Base-by-base conservation (phyloP, 2,888 invertebrate species). In the Lymantria monacha region DNA sequence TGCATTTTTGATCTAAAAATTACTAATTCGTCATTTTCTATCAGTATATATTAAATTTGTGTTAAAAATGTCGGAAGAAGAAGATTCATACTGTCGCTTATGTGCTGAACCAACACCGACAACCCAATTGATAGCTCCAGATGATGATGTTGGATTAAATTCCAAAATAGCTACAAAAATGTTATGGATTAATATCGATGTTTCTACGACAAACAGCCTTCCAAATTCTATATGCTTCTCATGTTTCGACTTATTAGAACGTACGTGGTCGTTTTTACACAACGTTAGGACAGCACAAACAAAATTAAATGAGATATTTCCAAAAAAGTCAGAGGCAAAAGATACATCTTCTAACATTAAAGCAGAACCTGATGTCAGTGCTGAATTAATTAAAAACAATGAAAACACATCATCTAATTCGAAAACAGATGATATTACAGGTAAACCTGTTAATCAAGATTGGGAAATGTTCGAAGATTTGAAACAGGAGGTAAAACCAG, bases 171-270 rank as follows among this genome's bases (percentile, higher is more conserved):
- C 74, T 1, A 76, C 73, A 1, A 91, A 91, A 75, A 79, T 90
- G 79, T 70, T 71, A 2, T 90, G 88, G 88, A 87, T 91, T 61
- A 91, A 90, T 61, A 74, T 91, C 40, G 83, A 89, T 64, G 65
- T 87, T 62, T 70, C 79, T 30, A 42, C 69, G 8, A 57, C 72
- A 9, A 74, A 72, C 59, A 51, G 52, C 7, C 76, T 90, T 15
- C 91, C 91, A 3, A 84, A 75, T 13, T 78, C 83, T 1, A 88
- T 90, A 55, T 91, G 91, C 59, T 91, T 82, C 59, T 78, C 88
- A 3, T 91, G 91, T 61, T 90, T 87, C 66, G 90, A 89, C 57
- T 67, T 78, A 44, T 61, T 91, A 49, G 89, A 90, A 66, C 82
- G 85, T 56, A 88, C 90, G 0, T 91, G 87, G 84, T 59, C 71